Evolutionary conservation across 2,888 invertebrate genomes (phyloP).

Genomic region (Nysson spinosus): DNA sequence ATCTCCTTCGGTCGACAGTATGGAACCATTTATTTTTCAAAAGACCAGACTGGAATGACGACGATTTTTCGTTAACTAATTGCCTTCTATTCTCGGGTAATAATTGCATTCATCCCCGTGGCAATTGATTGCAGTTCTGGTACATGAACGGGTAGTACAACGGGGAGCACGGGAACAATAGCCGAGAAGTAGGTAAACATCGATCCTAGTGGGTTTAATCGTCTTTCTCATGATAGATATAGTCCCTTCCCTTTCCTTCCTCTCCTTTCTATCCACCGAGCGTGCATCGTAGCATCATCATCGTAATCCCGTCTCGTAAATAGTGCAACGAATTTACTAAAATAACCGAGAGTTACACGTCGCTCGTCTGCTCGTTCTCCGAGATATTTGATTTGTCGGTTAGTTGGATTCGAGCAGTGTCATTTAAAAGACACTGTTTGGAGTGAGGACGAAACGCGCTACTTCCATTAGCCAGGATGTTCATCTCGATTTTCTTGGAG

Average conservation of each 20-base stretch:
- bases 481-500: conserved; percentile 24
- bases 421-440: no score
- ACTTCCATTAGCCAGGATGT: conserved; percentile 30
- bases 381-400: no score
- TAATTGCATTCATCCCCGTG: conserved; percentile 9
- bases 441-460: conserved; percentile 32
- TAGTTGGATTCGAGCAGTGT: no score
- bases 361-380: no score
- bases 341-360: no score
- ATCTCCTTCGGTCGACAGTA: no score
- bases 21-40: no score
- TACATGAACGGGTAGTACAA: background rate
- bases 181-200: background rate
- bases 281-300: background rate
- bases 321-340: background rate
- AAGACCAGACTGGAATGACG: no score
- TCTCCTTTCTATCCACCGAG: no score
- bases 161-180: conserved; percentile 9
- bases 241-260: conserved; percentile 2
- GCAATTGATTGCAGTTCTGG: conserved; percentile 1
- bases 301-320: background rate
- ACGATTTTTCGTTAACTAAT: conserved; percentile 23
- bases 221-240: conserved; percentile 4
- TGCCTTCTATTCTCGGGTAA: background rate
- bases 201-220: conserved; percentile 11